Evolutionary conservation across 2,797 vertebrate genomes (phyloP).

Genomic region (Hyperoplus lanceolatus): DNA sequence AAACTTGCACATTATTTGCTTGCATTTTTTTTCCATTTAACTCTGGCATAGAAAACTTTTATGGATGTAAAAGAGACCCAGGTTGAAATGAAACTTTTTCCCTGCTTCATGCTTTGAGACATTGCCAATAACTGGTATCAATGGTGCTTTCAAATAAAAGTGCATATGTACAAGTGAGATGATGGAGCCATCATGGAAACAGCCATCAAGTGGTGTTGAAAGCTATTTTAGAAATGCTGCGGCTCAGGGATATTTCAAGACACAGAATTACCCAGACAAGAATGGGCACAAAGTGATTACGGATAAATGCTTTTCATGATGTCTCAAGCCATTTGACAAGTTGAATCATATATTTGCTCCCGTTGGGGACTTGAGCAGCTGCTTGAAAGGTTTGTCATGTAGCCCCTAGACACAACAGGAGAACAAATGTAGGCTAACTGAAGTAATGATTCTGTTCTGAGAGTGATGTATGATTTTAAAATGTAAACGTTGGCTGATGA

Average conservation of each 20-base stretch:
- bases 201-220: slow-evolving; percentile 65
- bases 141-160: slow-evolving; percentile 41
- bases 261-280: slow-evolving; percentile 59
- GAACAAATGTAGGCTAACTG: slow-evolving; percentile 19
- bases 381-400: slow-evolving; percentile 50
- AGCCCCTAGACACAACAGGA: slow-evolving; percentile 19
- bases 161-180: slow-evolving; percentile 58
- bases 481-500: slow-evolving; percentile 11
- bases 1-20: slow-evolving; percentile 36
- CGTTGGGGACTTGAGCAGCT: slow-evolving; percentile 31
- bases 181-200: slow-evolving; percentile 72
- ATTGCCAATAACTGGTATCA: slow-evolving; percentile 49
- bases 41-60: slow-evolving; percentile 16
- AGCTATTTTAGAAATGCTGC: slow-evolving; percentile 54
- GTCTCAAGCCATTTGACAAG: slow-evolving; percentile 63
- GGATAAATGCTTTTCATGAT: slow-evolving; percentile 57
- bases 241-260: slow-evolving; percentile 71
- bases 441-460: slow-evolving; percentile 15
- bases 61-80: slow-evolving; percentile 20
- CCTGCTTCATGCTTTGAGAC: slow-evolving; percentile 28
- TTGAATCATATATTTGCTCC: slow-evolving; percentile 56
- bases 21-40: slow-evolving; percentile 37
- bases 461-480: slow-evolving; percentile 18
- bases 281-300: slow-evolving; percentile 66
- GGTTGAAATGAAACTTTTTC: slow-evolving; percentile 16